A percentile compares a stretch with the other conserved stretches of the same genome.
phyloP scores from a whole-genome alignment of 2,888 invertebrate genomes.

The Drosophila neonasuta region DNA sequence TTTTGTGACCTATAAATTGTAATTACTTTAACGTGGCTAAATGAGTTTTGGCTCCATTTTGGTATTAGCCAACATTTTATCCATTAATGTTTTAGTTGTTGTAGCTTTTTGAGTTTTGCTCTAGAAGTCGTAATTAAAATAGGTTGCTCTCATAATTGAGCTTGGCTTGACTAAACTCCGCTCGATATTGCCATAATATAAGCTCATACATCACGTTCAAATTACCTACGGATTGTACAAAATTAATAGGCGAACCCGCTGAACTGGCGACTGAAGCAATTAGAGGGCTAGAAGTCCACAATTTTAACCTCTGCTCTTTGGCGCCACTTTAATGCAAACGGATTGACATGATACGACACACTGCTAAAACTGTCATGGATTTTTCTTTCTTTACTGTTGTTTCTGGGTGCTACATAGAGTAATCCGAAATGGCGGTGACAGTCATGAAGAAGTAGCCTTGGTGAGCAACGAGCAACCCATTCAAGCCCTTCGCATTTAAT shows the following conservation, averaged over 20 bases:
- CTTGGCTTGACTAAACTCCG: conserved; percentile 58
- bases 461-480: no score
- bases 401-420: no score
- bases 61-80: conserved; percentile 65
- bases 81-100: conserved; percentile 55
- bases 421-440: no score
- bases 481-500: no score
- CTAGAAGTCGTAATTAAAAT: conserved; percentile 74
- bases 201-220: conserved; percentile 61
- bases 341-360: conserved; percentile 66
- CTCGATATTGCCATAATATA: conserved; percentile 51
- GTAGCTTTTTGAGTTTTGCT: conserved; percentile 49
- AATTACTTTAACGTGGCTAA: conserved; percentile 76
- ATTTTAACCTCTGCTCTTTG: conserved; percentile 57
- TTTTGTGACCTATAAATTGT: conserved; percentile 78
- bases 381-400: no score
- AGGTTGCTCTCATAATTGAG: conserved; percentile 76
- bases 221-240: conserved; percentile 47
- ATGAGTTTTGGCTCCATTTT: conserved; percentile 69
- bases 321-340: conserved; percentile 61
- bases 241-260: conserved; percentile 59
- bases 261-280: conserved; percentile 27
- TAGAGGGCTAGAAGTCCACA: conserved; percentile 31
- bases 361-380: not conserved
- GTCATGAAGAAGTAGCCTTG: no score